Conservation (phyloP, 1,140 invertebrate species). For the Drosophila pectinifera region DNA sequence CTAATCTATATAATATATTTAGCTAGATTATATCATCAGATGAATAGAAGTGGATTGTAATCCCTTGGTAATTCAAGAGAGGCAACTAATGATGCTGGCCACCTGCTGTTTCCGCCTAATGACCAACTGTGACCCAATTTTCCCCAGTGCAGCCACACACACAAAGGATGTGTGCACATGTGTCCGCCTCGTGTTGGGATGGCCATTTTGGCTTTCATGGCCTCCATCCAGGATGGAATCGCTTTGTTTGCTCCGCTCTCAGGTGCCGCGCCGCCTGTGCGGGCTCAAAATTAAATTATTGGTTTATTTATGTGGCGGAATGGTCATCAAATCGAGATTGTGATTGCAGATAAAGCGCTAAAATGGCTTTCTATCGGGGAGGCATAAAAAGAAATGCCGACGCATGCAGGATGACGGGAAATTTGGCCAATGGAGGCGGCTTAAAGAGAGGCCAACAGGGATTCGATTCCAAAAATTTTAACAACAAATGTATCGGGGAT, state of each 20-base stretch:
- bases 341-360: constrained; percentile 51
- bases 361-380: constrained; percentile 20
- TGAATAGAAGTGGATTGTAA: neutral
- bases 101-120: no score
- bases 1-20: no score
- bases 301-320: constrained; percentile 74
- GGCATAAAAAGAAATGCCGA: constrained; percentile 8
- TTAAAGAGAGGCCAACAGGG: neutral
- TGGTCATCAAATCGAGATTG: constrained; percentile 74
- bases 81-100: neutral
- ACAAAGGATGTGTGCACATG: constrained; percentile 21
- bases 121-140: neutral
- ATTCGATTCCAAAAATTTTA: neutral
- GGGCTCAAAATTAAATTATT: constrained; percentile 78
- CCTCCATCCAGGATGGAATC: constrained; percentile 44
- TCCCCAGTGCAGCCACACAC: constrained; percentile 2
- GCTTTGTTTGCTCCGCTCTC: constrained; percentile 31
- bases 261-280: constrained; percentile 44
- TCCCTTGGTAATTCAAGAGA: neutral
- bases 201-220: constrained; percentile 59
- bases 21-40: neutral
- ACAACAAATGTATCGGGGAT: neutral
- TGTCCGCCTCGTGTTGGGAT: constrained; percentile 16
- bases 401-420: neutral
- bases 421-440: neutral